Conservation (phyloP, 2,113 vertebrate species). For the Grallaria varia region DNA sequence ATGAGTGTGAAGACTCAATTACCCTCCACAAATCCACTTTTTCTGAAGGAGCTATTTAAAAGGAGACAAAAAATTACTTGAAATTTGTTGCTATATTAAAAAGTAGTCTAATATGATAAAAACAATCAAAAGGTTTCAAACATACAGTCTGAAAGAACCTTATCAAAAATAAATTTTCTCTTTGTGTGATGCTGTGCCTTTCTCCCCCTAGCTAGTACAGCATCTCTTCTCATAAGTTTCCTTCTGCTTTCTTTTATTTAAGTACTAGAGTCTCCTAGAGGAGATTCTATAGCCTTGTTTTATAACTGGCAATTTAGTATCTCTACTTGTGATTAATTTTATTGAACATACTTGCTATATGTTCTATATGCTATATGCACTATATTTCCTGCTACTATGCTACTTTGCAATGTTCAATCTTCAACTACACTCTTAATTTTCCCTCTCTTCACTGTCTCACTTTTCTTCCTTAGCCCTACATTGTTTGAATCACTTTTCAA, state of each 20-base stretch:
- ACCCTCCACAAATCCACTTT: conserved; percentile 75
- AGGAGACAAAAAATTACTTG: background rate
- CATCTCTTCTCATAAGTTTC: background rate
- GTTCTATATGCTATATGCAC: too few species aligned
- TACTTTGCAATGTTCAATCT: background rate
- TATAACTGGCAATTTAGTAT: background rate
- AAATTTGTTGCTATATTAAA: background rate
- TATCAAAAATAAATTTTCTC: background rate
- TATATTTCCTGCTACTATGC: background rate
- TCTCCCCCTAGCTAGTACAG: background rate
- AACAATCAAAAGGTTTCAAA: background rate
- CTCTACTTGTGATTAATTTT: background rate
- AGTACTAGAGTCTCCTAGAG: background rate
- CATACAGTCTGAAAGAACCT: background rate
- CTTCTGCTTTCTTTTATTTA: background rate
- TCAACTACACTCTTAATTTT: background rate
- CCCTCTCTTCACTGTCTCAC: background rate
- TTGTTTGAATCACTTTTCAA: background rate
- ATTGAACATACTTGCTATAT: background rate
- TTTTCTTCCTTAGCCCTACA: background rate
- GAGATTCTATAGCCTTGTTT: background rate
- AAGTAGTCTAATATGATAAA: background rate
- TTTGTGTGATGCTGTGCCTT: background rate
- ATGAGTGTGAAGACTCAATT: conserved; percentile 18
- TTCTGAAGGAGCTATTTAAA: conserved; percentile 55